These are phyloP conservation scores for Heliconius hewitsoni DNA, from an alignment of 1,140 invertebrate species.

Conservation along the genomic window DNA sequence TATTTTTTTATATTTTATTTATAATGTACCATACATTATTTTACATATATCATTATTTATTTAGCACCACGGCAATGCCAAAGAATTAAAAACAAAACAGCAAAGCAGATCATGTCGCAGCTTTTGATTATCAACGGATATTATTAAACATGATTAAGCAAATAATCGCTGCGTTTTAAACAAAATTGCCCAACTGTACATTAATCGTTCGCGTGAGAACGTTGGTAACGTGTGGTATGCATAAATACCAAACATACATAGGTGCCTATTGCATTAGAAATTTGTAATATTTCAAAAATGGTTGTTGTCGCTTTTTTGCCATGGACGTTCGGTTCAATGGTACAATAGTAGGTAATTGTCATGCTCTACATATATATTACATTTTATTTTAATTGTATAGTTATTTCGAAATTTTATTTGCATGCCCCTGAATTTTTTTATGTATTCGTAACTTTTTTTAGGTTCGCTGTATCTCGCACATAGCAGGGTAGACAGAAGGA, in stretches of 20 bases:
- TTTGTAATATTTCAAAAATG: constrained; percentile 31
- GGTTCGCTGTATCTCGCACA: too few relatives aligned
- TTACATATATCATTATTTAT: background rate
- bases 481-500: too few relatives aligned
- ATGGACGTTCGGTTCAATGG: background rate
- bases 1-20: too few relatives aligned
- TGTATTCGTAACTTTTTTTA: too few relatives aligned
- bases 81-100: too few relatives aligned
- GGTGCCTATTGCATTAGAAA: constrained; percentile 19
- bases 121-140: background rate
- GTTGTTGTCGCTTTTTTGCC: constrained; percentile 1
- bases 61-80: background rate
- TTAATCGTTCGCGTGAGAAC: constrained; percentile 33
- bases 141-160: background rate
- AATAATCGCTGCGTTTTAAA: constrained; percentile 5
- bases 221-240: constrained; percentile 17
- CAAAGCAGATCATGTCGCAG: background rate
- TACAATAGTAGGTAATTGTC: constrained; percentile 2
- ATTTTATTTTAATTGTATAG: background rate
- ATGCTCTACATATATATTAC: background rate
- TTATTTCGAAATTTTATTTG: background rate
- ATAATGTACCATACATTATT: background rate
- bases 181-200: constrained; percentile 12
- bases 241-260: constrained; percentile 15
- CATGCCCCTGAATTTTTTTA: background rate